Conservation (phyloP, 1,140 invertebrate genomes). For the Centruroides sculpturatus region DNA sequence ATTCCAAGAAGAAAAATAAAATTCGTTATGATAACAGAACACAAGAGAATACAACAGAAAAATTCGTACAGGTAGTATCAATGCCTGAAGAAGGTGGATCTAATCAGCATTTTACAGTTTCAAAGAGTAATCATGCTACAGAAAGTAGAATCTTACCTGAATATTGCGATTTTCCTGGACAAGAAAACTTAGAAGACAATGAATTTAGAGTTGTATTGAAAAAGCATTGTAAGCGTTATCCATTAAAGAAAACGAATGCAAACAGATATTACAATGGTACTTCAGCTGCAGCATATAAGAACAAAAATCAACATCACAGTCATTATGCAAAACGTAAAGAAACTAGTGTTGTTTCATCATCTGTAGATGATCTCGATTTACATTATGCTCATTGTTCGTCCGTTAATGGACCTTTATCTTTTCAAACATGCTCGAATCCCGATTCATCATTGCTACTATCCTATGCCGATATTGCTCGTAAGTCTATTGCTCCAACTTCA, state of each 20-base stretch:
- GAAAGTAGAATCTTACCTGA: too few relatives aligned
- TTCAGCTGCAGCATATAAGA: background rate
- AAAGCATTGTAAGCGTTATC: conserved; percentile 50
- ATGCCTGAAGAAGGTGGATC: too few relatives aligned
- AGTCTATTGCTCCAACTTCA: conserved; percentile 22
- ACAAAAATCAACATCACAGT: background rate
- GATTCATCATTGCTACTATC: conserved; percentile 43
- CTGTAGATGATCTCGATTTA: conserved; percentile 42
- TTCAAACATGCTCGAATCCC: conserved; percentile 20
- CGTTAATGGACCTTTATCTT: conserved; percentile 38
- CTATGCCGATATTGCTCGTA: conserved; percentile 56
- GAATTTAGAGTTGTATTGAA: conserved; percentile 52
- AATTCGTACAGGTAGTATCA: too few relatives aligned
- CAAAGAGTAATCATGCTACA: too few relatives aligned
- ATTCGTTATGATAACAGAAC: too few relatives aligned
- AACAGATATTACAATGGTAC: conserved; percentile 6
- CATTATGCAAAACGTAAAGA: conserved; percentile 32
- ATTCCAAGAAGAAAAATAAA: too few relatives aligned
- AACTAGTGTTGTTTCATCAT: conserved; percentile 43
- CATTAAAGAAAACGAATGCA: conserved; percentile 7
- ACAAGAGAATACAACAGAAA: too few relatives aligned
- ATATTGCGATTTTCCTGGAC: too few relatives aligned
- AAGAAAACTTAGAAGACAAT: too few relatives aligned
- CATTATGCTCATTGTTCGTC: conserved; percentile 57
- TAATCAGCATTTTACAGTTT: too few relatives aligned